Evolutionary conservation across 2,113 vertebrate species (phyloP).

Genomic region (Dendropsophus ebraccatus): DNA sequence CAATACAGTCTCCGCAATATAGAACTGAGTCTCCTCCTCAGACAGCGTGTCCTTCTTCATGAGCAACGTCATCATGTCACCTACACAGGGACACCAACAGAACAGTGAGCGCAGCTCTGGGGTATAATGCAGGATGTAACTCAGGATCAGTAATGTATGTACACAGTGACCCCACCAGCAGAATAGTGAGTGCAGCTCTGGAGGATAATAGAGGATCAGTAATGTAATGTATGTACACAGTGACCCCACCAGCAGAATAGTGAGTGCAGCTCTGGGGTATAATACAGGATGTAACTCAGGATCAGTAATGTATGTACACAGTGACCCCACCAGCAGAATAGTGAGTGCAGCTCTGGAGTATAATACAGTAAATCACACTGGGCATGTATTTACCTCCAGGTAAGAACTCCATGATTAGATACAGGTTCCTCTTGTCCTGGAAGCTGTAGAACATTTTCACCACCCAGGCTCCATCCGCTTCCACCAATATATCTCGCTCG

Average conservation of each 20-base stretch:
- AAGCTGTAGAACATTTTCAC: constrained; percentile 99
- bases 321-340: neutral
- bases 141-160: neutral
- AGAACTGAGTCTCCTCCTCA: constrained; percentile 97
- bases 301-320: neutral
- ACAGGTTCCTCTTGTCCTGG: constrained; percentile 98
- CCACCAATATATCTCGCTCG: constrained; percentile 96
- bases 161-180: neutral
- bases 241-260: neutral
- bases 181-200: neutral
- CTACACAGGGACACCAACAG: constrained; percentile 66
- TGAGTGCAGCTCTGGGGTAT: neutral
- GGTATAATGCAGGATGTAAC: neutral
- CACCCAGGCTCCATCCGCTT: constrained; percentile 97
- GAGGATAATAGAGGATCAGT: neutral
- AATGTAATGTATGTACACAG: constrained; percentile 1
- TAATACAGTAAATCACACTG: neutral
- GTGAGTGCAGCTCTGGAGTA: neutral
- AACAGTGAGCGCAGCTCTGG: neutral
- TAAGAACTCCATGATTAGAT: constrained; percentile 98
- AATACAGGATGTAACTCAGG: neutral
- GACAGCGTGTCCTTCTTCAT: constrained; percentile 99
- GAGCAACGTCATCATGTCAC: constrained; percentile 98
- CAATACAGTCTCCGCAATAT: constrained; percentile 96
- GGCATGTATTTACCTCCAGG: constrained; percentile 83